These are phyloP conservation scores for Pluvialis apricaria DNA, from an alignment of 2,113 vertebrate species.

Conservation along the genomic window DNA sequence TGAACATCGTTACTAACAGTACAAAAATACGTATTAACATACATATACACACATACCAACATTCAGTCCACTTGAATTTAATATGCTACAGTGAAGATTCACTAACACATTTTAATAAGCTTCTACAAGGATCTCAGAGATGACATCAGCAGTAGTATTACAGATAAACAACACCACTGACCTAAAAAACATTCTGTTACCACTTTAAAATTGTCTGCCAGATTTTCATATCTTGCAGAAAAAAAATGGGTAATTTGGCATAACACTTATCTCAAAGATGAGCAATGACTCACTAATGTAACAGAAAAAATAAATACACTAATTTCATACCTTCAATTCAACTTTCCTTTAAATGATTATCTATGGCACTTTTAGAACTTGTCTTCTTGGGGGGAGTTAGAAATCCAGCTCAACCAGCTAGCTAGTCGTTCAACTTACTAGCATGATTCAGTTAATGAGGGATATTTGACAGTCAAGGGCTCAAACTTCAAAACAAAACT, in stretches of 20 bases:
- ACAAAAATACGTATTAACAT: background rate
- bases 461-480: background rate
- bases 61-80: background rate
- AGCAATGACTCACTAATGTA: background rate
- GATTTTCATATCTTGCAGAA: background rate
- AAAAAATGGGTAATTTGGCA: background rate
- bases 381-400: background rate
- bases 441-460: background rate
- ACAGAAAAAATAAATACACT: background rate
- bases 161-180: background rate
- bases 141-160: background rate
- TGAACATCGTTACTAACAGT: background rate
- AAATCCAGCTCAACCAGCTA: background rate
- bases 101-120: background rate
- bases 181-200: background rate
- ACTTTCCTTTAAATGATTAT: background rate
- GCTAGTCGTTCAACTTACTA: background rate
- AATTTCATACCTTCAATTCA: background rate
- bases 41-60: background rate
- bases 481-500: background rate
- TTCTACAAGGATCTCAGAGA: background rate
- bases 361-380: background rate
- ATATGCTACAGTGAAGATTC: background rate
- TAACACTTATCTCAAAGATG: background rate
- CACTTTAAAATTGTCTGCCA: background rate